Conservation (phyloP, 2,888 invertebrate species). For the Diabrotica balteata region DNA sequence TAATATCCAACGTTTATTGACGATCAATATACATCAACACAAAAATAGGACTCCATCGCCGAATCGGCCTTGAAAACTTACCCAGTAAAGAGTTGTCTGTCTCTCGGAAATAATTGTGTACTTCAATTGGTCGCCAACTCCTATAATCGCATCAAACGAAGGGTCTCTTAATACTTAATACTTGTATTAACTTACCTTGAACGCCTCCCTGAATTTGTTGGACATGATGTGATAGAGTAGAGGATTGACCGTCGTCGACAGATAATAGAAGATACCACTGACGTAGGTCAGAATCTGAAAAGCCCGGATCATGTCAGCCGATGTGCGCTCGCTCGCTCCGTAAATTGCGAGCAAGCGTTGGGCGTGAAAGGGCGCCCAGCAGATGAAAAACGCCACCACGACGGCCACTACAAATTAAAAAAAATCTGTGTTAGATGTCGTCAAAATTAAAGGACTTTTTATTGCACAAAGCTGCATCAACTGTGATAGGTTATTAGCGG, state of each 20-base stretch:
- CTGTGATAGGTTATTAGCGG: too few species aligned
- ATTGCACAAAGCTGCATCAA: too few species aligned
- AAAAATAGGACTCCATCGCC: too few species aligned
- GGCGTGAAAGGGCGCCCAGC: slow-evolving; percentile 94
- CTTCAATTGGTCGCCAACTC: neutral
- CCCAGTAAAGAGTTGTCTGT: too few species aligned
- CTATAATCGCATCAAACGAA: neutral
- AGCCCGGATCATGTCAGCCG: slow-evolving; percentile 52
- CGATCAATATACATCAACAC: too few species aligned
- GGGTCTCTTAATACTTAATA: neutral
- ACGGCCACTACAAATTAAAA: slow-evolving; percentile 69
- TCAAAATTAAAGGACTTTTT: too few species aligned
- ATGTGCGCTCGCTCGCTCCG: slow-evolving; percentile 59
- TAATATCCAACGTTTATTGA: too few species aligned
- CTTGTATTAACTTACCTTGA: slow-evolving; percentile 72
- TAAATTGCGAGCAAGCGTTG: slow-evolving; percentile 86
- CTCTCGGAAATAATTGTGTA: too few species aligned
- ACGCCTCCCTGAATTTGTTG: slow-evolving; percentile 90
- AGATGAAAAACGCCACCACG: slow-evolving; percentile 87
- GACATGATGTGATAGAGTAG: slow-evolving; percentile 95
- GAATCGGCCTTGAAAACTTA: too few species aligned
- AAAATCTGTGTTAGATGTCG: too few species aligned
- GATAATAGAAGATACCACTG: slow-evolving; percentile 89
- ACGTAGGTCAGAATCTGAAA: slow-evolving; percentile 79
- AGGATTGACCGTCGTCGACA: slow-evolving; percentile 93